Base-by-base conservation (phyloP, 2,888 invertebrate species). In the Galeruca laticollis region DNA sequence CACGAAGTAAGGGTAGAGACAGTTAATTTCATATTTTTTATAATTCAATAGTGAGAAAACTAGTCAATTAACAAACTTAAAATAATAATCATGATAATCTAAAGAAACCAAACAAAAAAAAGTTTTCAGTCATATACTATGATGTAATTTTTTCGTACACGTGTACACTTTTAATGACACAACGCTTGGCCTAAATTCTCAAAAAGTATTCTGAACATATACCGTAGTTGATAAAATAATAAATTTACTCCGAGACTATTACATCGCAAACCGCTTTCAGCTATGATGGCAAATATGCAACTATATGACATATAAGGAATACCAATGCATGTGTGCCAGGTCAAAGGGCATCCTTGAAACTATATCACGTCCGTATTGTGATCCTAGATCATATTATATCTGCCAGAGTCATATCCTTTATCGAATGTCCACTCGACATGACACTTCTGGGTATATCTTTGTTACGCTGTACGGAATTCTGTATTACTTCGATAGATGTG, bases 321-420 rank as follows among this genome's bases (percentile, higher is more conserved):
- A 79, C 75, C 73, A 68, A 77, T 75, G 78, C 81, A 80, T 81
- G 79, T 81, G 76, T 81, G 81, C 78, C 80, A 74, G 78, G 80
- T 81, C 72, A 80, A 73, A 79, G 80, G 78, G 71, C 79, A 78
- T 56, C 71, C 65, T 71, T 73, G 77, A 76, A 80, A 77, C 77
- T 76, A 78, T 79, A 77, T 77, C 77, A 78, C 80, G 79, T 77
- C 78, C 75, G 73, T 75, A 75, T 72, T 70, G 77, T 76, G 78
- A 79, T 79, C 78, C 75, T 76, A 72, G 74, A 74, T 76, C 77
- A 75, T 76, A 74, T 78, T 77, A 78, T 77, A 75, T 77, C 75
- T 78, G 78, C 77, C 79, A 77, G 72, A 75, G 73, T 71, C 69
- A 72, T 68, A 75, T 76, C 68, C 72, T 75, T 75, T 75, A 74